A percentile compares a stretch with the other conserved stretches of the same genome.
Evolutionary conservation across 2,888 invertebrate species (phyloP).

Genomic region (Entomobrya proxima): DNA sequence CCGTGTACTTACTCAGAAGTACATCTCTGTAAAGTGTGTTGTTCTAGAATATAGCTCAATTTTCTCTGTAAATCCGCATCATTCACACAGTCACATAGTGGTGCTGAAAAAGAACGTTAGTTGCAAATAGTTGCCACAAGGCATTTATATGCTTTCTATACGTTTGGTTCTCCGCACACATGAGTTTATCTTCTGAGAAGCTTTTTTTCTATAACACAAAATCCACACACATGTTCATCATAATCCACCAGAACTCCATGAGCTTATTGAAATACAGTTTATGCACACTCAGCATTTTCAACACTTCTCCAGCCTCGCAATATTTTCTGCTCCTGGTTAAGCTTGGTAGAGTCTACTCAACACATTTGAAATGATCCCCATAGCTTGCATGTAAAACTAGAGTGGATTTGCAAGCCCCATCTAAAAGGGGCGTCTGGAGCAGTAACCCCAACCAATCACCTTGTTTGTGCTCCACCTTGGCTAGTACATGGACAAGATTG

Average conservation of each 20-base stretch:
- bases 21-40: background rate
- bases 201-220: no score
- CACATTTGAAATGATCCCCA: background rate
- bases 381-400: conserved; percentile 34
- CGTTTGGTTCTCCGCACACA: no score
- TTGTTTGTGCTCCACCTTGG: conserved; percentile 27
- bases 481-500: conserved; percentile 55
- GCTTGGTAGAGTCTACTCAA: background rate
- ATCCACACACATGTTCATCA: no score
- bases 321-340: background rate
- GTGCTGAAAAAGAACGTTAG: no score
- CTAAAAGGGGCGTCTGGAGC: conserved; percentile 52
- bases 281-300: background rate
- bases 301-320: background rate
- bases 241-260: no score
- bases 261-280: no score
- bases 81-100: background rate
- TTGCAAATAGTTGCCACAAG: no score
- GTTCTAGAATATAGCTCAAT: conserved; percentile 65
- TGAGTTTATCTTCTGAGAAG: no score
- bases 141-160: no score
- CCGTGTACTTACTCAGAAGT: background rate
- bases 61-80: conserved; percentile 56
- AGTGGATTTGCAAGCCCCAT: conserved; percentile 43
- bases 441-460: conserved; percentile 34